phyloP scores from a whole-genome alignment of 2,797 vertebrate genomes.

The Apogon talboti region DNA sequence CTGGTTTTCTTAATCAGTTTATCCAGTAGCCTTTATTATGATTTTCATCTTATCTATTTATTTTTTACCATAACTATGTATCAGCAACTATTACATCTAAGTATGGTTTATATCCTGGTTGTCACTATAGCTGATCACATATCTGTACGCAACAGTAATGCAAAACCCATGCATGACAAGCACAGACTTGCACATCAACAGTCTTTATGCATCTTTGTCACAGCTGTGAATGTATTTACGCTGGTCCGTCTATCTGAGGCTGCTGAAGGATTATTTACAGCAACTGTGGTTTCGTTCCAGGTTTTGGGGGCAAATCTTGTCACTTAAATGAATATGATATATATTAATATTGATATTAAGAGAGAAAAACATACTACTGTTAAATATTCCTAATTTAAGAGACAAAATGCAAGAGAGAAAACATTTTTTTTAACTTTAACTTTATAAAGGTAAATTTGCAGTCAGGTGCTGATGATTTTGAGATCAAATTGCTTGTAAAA shows the following conservation, averaged over 20 bases:
- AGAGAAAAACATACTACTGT: no score
- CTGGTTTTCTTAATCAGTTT: conserved; percentile 19
- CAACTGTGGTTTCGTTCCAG: conserved; percentile 34
- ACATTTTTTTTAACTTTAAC: no score
- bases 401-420: no score
- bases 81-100: neutral
- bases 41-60: conserved; percentile 10
- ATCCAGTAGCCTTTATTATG: conserved; percentile 34
- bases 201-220: conserved; percentile 58
- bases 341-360: conserved; percentile 6
- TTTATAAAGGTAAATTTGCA: neutral
- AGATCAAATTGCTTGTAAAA: conserved; percentile 7
- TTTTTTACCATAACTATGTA: conserved; percentile 24
- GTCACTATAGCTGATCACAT: conserved; percentile 39
- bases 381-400: no score
- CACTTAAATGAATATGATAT: conserved; percentile 10
- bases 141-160: conserved; percentile 46
- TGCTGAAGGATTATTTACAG: conserved; percentile 33
- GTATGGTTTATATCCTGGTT: conserved; percentile 39
- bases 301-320: conserved; percentile 21
- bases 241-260: conserved; percentile 10
- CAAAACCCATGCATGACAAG: conserved; percentile 57
- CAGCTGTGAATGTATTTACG: conserved; percentile 65
- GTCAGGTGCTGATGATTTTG: neutral
- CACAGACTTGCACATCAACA: conserved; percentile 56